phyloP scores from a whole-genome alignment of 1,140 invertebrate genomes.

The Calliopsis andreniformis region DNA sequence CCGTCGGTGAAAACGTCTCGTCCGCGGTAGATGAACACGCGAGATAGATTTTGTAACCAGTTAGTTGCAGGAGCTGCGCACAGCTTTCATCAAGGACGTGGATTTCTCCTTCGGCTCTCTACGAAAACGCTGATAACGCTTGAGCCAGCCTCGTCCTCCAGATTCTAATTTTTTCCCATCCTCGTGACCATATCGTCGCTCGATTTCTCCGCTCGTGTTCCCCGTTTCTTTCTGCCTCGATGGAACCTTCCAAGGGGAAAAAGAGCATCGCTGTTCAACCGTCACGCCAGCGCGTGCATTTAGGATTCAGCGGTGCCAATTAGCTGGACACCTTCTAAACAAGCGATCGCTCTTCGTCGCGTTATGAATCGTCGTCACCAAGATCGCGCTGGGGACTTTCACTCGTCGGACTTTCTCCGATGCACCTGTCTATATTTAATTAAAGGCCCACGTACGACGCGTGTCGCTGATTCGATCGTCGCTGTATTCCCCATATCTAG shows the following conservation, averaged over 20 bases:
- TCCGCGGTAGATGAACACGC: slow-evolving; percentile 37
- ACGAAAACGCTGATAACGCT: slow-evolving; percentile 55
- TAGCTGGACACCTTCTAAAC: slow-evolving; percentile 42
- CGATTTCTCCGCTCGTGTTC: slow-evolving; percentile 48
- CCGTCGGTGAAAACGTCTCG: slow-evolving; percentile 31
- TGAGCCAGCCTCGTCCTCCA: slow-evolving; percentile 19
- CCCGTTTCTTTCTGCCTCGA: slow-evolving; percentile 20
- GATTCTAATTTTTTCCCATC: slow-evolving; percentile 37
- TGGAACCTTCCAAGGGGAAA: not conserved
- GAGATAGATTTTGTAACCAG: slow-evolving; percentile 45
- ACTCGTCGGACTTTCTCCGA: slow-evolving; percentile 55
- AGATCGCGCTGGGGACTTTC: slow-evolving; percentile 39
- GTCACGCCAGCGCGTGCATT: not conserved
- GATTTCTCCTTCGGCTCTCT: slow-evolving; percentile 44
- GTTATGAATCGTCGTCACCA: not conserved
- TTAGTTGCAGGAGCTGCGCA: slow-evolving; percentile 15
- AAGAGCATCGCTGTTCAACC: too few relatives aligned
- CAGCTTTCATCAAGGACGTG: slow-evolving; percentile 55
- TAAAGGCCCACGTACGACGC: slow-evolving; percentile 28
- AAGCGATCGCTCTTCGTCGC: slow-evolving; percentile 41
- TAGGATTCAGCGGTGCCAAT: slow-evolving; percentile 34
- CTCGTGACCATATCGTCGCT: not conserved
- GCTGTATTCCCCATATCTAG: too few relatives aligned
- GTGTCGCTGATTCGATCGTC: slow-evolving; percentile 10
- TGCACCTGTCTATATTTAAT: slow-evolving; percentile 61